Evolutionary conservation across 1,140 invertebrate species (phyloP).

Genomic region (Wiebesia pumilae): DNA sequence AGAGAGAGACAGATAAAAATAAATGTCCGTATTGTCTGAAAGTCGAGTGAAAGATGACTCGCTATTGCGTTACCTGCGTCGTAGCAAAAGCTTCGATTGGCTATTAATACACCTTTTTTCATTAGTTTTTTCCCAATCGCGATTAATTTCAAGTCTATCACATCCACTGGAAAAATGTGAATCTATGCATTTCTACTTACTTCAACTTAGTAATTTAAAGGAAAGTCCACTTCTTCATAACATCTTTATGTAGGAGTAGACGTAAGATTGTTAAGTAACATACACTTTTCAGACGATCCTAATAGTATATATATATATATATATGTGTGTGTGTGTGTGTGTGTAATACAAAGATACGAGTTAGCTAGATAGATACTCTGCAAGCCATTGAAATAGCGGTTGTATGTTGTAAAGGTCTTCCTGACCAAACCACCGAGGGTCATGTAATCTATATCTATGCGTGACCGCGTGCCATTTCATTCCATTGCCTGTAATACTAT

Average conservation of each 20-base stretch:
- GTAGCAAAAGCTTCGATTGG: neutral
- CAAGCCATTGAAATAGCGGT: neutral
- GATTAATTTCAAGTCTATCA: too few species aligned
- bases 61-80: neutral
- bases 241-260: too few species aligned
- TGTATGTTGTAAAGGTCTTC: neutral
- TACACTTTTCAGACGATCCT: neutral
- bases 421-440: neutral
- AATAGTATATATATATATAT: neutral
- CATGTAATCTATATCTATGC: conserved; percentile 3
- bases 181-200: too few species aligned
- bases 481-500: neutral
- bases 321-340: too few species aligned
- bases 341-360: neutral
- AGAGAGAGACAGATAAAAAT: too few species aligned
- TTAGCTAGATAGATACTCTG: neutral
- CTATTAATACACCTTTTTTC: too few species aligned
- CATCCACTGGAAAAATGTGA: too few species aligned
- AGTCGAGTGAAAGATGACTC: neutral
- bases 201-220: too few species aligned
- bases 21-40: neutral
- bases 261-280: neutral
- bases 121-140: too few species aligned
- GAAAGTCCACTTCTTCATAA: too few species aligned
- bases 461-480: neutral